A percentile compares a stretch with the other conserved stretches of the same genome.
These are phyloP conservation scores for Montipora foliosa DNA, from an alignment of 64 coral and sea anemone genomes.

Conservation along the genomic window DNA sequence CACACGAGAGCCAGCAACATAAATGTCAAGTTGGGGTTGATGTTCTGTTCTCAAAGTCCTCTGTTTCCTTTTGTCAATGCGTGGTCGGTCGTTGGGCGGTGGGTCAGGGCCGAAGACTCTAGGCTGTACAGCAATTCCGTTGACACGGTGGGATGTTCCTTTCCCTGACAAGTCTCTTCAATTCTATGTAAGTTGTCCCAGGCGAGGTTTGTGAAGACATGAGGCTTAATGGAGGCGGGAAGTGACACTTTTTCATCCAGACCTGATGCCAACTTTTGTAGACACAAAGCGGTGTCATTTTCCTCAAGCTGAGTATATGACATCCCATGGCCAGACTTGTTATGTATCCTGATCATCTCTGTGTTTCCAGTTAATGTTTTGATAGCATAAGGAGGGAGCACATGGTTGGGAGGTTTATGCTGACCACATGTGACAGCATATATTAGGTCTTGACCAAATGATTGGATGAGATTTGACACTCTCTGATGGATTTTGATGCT, in stretches of 20 bases:
- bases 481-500: slow-evolving; percentile 25
- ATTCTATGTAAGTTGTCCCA: slow-evolving; percentile 26
- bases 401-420: slow-evolving; percentile 57
- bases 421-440: slow-evolving; percentile 52
- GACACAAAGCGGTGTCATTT: slow-evolving; percentile 60
- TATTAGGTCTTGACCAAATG: slow-evolving; percentile 63
- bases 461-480: slow-evolving; percentile 52
- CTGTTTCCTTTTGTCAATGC: slow-evolving; percentile 59
- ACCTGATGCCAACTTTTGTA: slow-evolving; percentile 43
- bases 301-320: slow-evolving; percentile 62
- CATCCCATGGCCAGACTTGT: slow-evolving; percentile 64
- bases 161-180: slow-evolving; percentile 3
- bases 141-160: slow-evolving; percentile 51
- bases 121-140: slow-evolving; percentile 60
- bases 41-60: slow-evolving; percentile 25
- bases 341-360: slow-evolving; percentile 34
- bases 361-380: slow-evolving; percentile 51
- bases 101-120: slow-evolving; percentile 37
- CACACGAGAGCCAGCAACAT: slow-evolving; percentile 57
- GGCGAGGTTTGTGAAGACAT: slow-evolving; percentile 59
- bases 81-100: slow-evolving; percentile 31
- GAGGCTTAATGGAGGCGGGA: slow-evolving; percentile 45
- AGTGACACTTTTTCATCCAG: slow-evolving; percentile 31
- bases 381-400: slow-evolving; percentile 53
- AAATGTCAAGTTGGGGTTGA: slow-evolving; percentile 43